Conservation (phyloP, 2,888 invertebrate genomes). For the Ochlodes sylvanus region DNA sequence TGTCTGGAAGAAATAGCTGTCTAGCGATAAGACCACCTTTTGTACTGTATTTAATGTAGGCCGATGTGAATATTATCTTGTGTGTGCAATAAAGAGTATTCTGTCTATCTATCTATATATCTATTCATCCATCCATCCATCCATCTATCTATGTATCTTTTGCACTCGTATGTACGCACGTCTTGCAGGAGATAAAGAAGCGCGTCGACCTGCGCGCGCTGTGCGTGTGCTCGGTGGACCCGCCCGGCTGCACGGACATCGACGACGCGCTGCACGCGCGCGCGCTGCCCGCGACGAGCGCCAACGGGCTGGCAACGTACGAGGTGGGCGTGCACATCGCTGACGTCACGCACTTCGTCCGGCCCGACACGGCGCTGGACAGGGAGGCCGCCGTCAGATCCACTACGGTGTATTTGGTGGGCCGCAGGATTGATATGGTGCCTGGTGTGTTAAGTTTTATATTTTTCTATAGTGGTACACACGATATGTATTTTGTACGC, state of each 20-base stretch:
- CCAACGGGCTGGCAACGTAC: constrained; percentile 58
- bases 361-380: constrained; percentile 96
- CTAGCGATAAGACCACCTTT: no score
- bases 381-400: constrained; percentile 96
- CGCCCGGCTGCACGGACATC: constrained; percentile 99
- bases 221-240: constrained; percentile 97
- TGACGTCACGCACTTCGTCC: constrained; percentile 98
- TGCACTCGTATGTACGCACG: no score
- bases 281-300: constrained; percentile 85
- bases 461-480: no score
- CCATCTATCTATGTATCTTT: no score
- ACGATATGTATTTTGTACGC: no score
- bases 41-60: no score
- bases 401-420: constrained; percentile 98
- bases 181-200: constrained; percentile 88
- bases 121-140: no score
- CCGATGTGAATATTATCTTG: no score
- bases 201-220: constrained; percentile 94
- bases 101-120: no score
- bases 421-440: constrained; percentile 96
- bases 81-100: no score
- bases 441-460: constrained; percentile 81
- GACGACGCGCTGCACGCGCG: constrained; percentile 98
- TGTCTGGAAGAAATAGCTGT: no score
- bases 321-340: constrained; percentile 98